A percentile compares a stretch with the other conserved stretches of the same genome.
Conservation (phyloP, 2,113 vertebrate genomes). For the Galeopterus variegatus region DNA sequence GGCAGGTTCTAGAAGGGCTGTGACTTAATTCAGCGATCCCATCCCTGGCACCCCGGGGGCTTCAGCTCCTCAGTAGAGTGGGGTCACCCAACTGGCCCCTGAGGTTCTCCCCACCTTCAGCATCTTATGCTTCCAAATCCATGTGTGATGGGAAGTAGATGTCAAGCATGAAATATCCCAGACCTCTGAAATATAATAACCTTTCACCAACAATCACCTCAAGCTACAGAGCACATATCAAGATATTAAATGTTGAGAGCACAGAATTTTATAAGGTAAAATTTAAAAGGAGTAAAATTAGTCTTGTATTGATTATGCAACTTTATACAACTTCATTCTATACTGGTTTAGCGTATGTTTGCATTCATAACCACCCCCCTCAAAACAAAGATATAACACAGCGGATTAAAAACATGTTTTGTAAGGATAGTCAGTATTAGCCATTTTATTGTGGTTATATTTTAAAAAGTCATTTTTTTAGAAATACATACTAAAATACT, state of each 20-base stretch:
- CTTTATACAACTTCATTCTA: fast-evolving
- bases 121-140: not conserved
- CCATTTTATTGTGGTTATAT: not conserved
- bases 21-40: too few relatives aligned
- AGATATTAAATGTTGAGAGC: too few relatives aligned
- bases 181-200: too few relatives aligned
- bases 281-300: not conserved
- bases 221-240: not conserved
- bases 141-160: not conserved
- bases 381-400: not conserved
- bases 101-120: too few relatives aligned
- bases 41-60: too few relatives aligned
- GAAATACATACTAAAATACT: not conserved
- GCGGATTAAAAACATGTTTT: fast-evolving
- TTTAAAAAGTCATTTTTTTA: not conserved
- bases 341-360: too few relatives aligned
- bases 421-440: not conserved
- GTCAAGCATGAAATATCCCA: fast-evolving
- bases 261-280: not conserved
- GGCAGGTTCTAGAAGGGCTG: not conserved
- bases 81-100: not conserved
- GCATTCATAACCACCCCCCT: not conserved
- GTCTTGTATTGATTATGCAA: not conserved
- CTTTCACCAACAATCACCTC: not conserved
- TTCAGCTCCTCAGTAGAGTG: not conserved